phyloP scores from a whole-genome alignment of 1,140 invertebrate genomes.

The Asobara japonica region DNA sequence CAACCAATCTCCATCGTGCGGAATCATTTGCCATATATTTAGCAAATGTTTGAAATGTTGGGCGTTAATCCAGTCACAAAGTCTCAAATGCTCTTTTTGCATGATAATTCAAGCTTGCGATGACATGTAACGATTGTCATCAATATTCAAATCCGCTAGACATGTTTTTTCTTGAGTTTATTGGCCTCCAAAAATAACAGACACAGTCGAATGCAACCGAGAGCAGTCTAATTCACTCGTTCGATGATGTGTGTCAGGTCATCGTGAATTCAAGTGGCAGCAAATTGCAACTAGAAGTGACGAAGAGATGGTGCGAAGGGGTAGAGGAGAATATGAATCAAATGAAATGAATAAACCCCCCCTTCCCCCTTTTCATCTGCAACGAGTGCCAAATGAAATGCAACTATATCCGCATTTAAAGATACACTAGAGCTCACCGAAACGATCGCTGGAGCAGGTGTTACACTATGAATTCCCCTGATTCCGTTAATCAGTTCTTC shows the following conservation, averaged over 20 bases:
- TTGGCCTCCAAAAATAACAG: background rate
- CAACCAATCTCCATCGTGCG: background rate
- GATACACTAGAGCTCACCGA: background rate
- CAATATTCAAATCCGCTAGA: background rate
- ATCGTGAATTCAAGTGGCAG: background rate
- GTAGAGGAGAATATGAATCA: background rate
- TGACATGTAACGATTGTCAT: background rate
- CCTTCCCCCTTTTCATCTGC: background rate
- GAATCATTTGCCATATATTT: background rate
- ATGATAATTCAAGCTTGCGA: background rate
- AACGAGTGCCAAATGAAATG: slow-evolving; percentile 18
- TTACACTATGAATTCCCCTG: background rate
- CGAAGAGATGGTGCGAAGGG: background rate
- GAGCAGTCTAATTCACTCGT: background rate
- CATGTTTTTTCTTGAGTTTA: background rate
- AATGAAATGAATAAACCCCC: background rate
- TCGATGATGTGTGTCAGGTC: background rate
- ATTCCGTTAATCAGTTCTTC: slow-evolving; percentile 5
- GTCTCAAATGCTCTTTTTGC: background rate
- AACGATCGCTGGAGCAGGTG: slow-evolving; percentile 17
- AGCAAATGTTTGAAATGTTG: background rate
- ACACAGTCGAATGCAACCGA: no score
- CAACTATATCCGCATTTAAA: slow-evolving; percentile 12
- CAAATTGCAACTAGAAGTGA: background rate
- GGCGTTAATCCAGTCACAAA: background rate